Evolutionary conservation across 2,113 vertebrate species (phyloP), one percentile per base, ranked within the genome.

Genomic region (Eptesicus fuscus): DNA sequence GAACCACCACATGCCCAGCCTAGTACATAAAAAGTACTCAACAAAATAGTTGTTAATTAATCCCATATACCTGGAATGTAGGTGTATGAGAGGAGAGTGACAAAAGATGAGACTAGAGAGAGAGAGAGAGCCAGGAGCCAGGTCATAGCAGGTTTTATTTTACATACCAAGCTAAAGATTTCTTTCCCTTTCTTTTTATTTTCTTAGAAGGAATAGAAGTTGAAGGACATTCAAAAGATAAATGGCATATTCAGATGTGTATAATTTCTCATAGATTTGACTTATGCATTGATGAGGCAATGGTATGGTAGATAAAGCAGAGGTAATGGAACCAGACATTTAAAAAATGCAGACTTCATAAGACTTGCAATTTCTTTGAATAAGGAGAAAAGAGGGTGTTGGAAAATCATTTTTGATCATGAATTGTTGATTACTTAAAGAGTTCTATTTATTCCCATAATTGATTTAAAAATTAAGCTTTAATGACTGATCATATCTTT

Each of bases 391-490:
- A 56, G 14, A 83, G 0, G 0, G 9, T 44, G 79, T 37, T 83
- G 61, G 37, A 35, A 92, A 94, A 76, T 80, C 74, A 53, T 40
- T 78, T 78, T 37, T 90, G 30, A 74, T 47, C 25, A 74, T 74
- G 25, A 96, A 91, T 47, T 89, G 20, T 42, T 90, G 53, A 42
- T 76, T n/a, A 23, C 32, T 86, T 78, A 71, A 5, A 13, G 5
- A 90, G 14, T 73, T 37, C 53, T 74, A 65, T 37, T 90, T 92
- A 77, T 92, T 84, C 18, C 30, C 13, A 35, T 42, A 85, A 63
- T 35, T 90, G 53, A 67, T 88, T 82, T 87, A 32, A 82, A 78
- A 83, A 83, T 93, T 83, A 92, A 95, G 49, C 10, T 78, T 84
- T 69, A 88, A 30, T 67, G n/a, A 90, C 9, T 40, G 3, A 42